Evolutionary conservation across 2,888 invertebrate species (phyloP).

Genomic region (Oconnorella tubifera): DNA sequence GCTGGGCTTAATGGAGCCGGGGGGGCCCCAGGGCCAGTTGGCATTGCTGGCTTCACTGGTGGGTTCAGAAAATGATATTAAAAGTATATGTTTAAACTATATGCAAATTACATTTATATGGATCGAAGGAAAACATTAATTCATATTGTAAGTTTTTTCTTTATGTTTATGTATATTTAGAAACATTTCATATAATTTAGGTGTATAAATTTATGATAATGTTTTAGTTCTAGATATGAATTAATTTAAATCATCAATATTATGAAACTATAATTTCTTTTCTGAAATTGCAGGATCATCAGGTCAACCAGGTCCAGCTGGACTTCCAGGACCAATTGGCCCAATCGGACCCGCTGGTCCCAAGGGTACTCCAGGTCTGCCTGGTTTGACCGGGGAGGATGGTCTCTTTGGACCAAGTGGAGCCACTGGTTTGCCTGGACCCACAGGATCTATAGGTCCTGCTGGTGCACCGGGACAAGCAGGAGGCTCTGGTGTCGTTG

Average conservation of each 20-base stretch:
- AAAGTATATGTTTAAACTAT: slow-evolving; percentile 16
- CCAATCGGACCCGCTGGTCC: slow-evolving; percentile 23
- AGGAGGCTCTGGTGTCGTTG: slow-evolving; percentile 20
- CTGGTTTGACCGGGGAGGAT: slow-evolving; percentile 14
- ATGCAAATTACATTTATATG: no score
- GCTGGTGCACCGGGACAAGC: slow-evolving; percentile 20
- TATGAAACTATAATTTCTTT: no score
- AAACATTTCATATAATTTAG: no score
- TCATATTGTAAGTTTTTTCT: no score
- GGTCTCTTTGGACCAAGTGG: slow-evolving; percentile 14
- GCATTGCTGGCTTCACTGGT: background rate
- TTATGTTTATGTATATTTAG: no score
- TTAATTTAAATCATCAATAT: no score
- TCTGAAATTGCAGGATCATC: slow-evolving; percentile 18
- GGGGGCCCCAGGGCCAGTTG: no score
- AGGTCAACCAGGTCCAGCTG: slow-evolving; percentile 21
- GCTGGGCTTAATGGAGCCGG: slow-evolving; percentile 26
- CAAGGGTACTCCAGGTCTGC: slow-evolving; percentile 23
- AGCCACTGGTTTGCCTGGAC: slow-evolving; percentile 9
- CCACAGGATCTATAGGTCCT: slow-evolving; percentile 11
- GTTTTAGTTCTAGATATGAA: no score
- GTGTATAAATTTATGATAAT: no score
- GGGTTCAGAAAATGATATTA: background rate
- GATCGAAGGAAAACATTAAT: no score
- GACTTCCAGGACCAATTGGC: no score